These are phyloP conservation scores for Nymphalis polychloros DNA, from an alignment of 2,888 invertebrate genomes.

Conservation along the genomic window DNA sequence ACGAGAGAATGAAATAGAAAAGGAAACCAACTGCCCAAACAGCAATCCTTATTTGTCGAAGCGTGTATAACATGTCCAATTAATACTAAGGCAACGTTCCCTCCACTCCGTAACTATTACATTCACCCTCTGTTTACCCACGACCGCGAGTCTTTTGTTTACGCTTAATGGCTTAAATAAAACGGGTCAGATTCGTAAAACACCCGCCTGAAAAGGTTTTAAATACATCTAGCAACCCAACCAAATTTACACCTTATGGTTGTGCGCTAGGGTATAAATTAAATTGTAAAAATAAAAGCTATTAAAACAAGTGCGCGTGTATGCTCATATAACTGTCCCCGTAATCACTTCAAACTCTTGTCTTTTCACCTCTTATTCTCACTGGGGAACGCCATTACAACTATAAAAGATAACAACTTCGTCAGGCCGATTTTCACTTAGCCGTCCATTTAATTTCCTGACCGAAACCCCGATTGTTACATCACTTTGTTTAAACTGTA, in stretches of 20 bases:
- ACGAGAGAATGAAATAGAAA: conserved; percentile 26
- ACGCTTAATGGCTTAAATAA: conserved; percentile 80
- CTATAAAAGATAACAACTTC: conserved; percentile 72
- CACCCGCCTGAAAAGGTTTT: conserved; percentile 68
- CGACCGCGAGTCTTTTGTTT: conserved; percentile 76
- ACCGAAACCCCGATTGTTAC: conserved; percentile 66
- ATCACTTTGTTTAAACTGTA: conserved; percentile 78
- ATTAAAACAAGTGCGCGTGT: conserved; percentile 58
- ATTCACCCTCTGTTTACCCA: conserved; percentile 68
- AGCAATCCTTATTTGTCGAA: conserved; percentile 70
- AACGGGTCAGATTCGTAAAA: conserved; percentile 78
- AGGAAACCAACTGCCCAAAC: conserved; percentile 32
- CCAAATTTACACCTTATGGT: conserved; percentile 57
- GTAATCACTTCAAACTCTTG: conserved; percentile 63
- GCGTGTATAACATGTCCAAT: conserved; percentile 77
- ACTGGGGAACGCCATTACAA: conserved; percentile 65
- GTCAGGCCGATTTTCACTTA: conserved; percentile 62
- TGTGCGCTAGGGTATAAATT: conserved; percentile 62
- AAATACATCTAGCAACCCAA: conserved; percentile 52
- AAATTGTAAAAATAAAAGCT: conserved; percentile 47
- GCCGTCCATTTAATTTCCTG: conserved; percentile 79
- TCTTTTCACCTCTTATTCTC: conserved; percentile 63
- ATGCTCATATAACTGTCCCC: conserved; percentile 61
- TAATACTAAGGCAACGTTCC: conserved; percentile 69
- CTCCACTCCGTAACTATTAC: conserved; percentile 74